phyloP scores from a whole-genome alignment of 1,140 invertebrate species.

The Pseudomyrmex sp. region DNA sequence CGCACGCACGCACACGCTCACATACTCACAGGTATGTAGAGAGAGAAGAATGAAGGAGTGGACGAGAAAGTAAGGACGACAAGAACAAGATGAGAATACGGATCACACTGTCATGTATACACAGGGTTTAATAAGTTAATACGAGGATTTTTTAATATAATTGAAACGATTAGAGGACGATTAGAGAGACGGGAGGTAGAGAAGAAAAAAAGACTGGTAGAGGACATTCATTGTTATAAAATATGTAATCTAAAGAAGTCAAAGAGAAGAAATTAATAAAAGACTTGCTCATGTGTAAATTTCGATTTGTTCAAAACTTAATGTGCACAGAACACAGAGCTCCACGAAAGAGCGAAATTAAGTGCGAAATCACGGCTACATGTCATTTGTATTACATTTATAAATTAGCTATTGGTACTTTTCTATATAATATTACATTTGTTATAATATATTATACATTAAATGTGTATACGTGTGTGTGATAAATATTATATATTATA shows the following conservation, averaged over 20 bases:
- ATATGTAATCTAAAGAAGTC: conserved; percentile 63
- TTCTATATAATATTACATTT: background rate
- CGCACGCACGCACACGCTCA: too few species aligned
- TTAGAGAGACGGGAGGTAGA: conserved; percentile 76
- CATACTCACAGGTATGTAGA: background rate
- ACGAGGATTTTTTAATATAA: conserved; percentile 74
- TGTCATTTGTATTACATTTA: conserved; percentile 48
- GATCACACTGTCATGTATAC: conserved; percentile 63
- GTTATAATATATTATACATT: conserved; percentile 12
- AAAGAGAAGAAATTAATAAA: conserved; percentile 62
- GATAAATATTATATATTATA: too few species aligned
- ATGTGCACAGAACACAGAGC: too few species aligned
- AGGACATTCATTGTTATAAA: conserved; percentile 73
- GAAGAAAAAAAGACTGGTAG: conserved; percentile 81
- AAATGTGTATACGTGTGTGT: background rate
- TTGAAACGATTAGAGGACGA: conserved; percentile 75
- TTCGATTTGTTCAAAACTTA: conserved; percentile 57
- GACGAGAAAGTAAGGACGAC: background rate
- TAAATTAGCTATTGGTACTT: conserved; percentile 7
- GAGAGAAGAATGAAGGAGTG: conserved; percentile 38
- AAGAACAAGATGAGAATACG: background rate
- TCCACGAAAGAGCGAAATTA: conserved; percentile 41
- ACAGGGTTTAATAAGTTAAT: conserved; percentile 76
- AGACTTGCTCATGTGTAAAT: conserved; percentile 72
- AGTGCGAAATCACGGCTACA: conserved; percentile 22